phyloP scores from a whole-genome alignment of 2,888 invertebrate genomes.

The Carabus problematicus region DNA sequence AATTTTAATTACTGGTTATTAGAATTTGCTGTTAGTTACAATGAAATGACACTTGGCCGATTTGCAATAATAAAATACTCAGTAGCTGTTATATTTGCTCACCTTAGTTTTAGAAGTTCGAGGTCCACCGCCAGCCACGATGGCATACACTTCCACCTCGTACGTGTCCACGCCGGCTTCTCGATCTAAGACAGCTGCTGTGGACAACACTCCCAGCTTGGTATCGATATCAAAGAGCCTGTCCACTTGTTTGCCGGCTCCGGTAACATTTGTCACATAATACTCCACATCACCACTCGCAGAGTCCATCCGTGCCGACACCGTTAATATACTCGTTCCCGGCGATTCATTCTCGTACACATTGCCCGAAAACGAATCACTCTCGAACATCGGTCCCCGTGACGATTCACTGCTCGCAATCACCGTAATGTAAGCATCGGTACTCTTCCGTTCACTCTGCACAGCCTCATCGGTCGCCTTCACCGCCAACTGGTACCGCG shows the following conservation, averaged over 20 bases:
- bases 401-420: conserved; percentile 70
- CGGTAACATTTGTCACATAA: conserved; percentile 88
- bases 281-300: conserved; percentile 77
- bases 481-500: conserved; percentile 81
- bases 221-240: conserved; percentile 91
- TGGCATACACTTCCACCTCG: conserved; percentile 85
- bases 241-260: conserved; percentile 78
- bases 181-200: conserved; percentile 82
- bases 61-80: too few relatives aligned
- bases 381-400: conserved; percentile 67
- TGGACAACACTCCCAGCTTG: conserved; percentile 85
- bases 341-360: conserved; percentile 90
- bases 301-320: conserved; percentile 73
- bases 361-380: conserved; percentile 74
- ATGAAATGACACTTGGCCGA: background rate
- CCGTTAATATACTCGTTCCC: conserved; percentile 84
- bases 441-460: conserved; percentile 84
- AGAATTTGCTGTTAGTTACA: background rate
- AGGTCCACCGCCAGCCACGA: conserved; percentile 75
- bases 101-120: conserved; percentile 86
- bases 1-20: background rate
- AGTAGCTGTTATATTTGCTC: conserved; percentile 56
- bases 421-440: conserved; percentile 85
- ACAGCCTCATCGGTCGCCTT: conserved; percentile 93
- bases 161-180: conserved; percentile 84